Evolutionary conservation across 2,797 vertebrate species (phyloP), one percentile per base, ranked within the genome.

Genomic region (Lithobates sylvaticus): DNA sequence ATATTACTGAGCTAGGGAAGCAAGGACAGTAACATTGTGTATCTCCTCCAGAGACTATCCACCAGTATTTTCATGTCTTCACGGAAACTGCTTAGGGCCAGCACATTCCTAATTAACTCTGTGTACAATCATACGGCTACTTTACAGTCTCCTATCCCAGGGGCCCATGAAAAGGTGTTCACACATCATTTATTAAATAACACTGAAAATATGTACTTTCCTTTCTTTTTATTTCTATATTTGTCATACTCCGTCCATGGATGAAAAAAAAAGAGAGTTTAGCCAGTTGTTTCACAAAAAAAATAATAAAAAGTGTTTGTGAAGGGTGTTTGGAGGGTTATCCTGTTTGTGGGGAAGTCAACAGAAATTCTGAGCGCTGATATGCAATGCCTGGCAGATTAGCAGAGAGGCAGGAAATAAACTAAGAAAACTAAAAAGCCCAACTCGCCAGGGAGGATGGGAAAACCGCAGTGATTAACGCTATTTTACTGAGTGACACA

Each of bases 1-100:
- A 73, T 85, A 85, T 85, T 79, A 79, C 83, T 79, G 76, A 85
- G 47, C 64, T 68, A 23, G 32, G 44, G n/a, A 84, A 67, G 58
- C 36, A 71, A 79, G 83, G 68, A 70, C 26, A 50, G 70, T 12
- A 69, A 69, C 68, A 80, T 80, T 80, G n/a, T 54, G 21, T 36
- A 74, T 75, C 77, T 74, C 47, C 84, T 80, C 61, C 8, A 67
- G 70, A 85, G 58, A 69, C 10, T n/a, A 44, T 27, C 36, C 15
- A 21, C 23, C 21, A 23, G 27, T 67, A 74, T 74, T 80, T 67
- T 75, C 39, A 85, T 85, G 84, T 85, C 79, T 85, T 72, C 44
- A 39, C 15, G 42, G 73, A 80, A 75, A 36, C 47, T 77, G 69
- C 73, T 34, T 65, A 68, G 61, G 84, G 70, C 58, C 77, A 80